Evolutionary conservation across 1,140 invertebrate species (phyloP).

Genomic region (Drosophila arizonae): DNA sequence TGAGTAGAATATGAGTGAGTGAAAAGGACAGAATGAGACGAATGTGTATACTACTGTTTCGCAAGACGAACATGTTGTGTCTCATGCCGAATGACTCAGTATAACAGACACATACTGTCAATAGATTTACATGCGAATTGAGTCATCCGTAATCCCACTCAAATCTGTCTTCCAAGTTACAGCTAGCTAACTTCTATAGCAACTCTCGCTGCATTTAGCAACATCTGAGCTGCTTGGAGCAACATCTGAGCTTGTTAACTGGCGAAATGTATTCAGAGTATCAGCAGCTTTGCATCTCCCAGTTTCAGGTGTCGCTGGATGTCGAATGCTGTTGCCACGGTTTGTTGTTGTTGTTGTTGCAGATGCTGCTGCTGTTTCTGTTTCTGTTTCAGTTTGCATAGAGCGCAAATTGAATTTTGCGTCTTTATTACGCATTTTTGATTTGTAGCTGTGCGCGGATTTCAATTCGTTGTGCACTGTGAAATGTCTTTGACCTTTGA

Average conservation of each 20-base stretch:
- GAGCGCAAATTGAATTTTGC: conserved; percentile 72
- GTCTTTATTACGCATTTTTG: conserved; percentile 80
- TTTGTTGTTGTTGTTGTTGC: conserved; percentile 29
- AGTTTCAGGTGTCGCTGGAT: conserved; percentile 72
- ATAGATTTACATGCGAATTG: too few species aligned
- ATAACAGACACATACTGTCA: too few species aligned
- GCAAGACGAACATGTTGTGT: too few species aligned
- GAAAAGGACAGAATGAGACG: too few species aligned
- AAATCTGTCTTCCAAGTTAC: too few species aligned
- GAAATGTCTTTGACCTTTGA: conserved; percentile 74
- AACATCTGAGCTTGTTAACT: conserved; percentile 39
- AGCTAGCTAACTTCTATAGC: background rate
- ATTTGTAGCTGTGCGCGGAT: conserved; percentile 62
- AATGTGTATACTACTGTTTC: too few species aligned
- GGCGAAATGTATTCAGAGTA: conserved; percentile 45
- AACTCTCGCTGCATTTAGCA: background rate
- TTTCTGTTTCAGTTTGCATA: conserved; percentile 13
- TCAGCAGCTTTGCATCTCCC: conserved; percentile 53
- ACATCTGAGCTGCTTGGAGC: conserved; percentile 3
- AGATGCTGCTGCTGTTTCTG: conserved; percentile 4
- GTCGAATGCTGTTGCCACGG: conserved; percentile 31
- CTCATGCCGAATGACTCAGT: too few species aligned
- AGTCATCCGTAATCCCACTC: too few species aligned
- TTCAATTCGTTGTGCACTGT: conserved; percentile 24
- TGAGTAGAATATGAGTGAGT: too few species aligned